Evolutionary conservation across 2,888 invertebrate genomes (phyloP).

Genomic region (Rugalucina vietnamica): DNA sequence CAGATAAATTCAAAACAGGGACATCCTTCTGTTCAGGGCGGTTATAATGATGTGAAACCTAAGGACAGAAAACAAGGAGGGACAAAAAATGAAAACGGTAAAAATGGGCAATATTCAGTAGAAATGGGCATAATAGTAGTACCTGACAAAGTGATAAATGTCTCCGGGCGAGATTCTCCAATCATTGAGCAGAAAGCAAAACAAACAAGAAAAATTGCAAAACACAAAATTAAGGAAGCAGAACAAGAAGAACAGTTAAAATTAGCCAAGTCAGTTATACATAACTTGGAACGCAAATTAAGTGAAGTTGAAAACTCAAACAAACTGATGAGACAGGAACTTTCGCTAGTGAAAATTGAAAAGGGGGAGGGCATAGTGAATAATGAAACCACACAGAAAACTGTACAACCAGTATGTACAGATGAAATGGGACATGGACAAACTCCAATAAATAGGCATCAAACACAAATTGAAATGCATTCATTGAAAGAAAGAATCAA

Average conservation of each 20-base stretch:
- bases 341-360: too few relatives aligned
- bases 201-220: not conserved
- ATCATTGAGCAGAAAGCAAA: not conserved
- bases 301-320: not conserved
- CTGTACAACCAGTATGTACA: too few relatives aligned
- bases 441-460: too few relatives aligned
- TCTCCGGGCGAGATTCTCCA: not conserved
- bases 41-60: not conserved
- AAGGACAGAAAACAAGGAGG: not conserved
- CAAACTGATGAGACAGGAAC: not conserved
- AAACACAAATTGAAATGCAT: too few relatives aligned
- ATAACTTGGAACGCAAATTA: not conserved
- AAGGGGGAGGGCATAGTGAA: too few relatives aligned
- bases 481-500: too few relatives aligned
- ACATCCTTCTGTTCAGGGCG: not conserved
- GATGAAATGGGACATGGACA: too few relatives aligned
- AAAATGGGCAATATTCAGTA: too few relatives aligned
- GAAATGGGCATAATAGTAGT: too few relatives aligned
- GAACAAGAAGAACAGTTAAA: not conserved
- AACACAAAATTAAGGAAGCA: not conserved
- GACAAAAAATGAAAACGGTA: too few relatives aligned
- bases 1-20: not conserved
- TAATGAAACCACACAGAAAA: too few relatives aligned
- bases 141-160: not conserved
- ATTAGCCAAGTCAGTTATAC: not conserved